These are phyloP conservation scores for Poliocrania exsul DNA, from an alignment of 2,797 vertebrate species.

Conservation along the genomic window DNA sequence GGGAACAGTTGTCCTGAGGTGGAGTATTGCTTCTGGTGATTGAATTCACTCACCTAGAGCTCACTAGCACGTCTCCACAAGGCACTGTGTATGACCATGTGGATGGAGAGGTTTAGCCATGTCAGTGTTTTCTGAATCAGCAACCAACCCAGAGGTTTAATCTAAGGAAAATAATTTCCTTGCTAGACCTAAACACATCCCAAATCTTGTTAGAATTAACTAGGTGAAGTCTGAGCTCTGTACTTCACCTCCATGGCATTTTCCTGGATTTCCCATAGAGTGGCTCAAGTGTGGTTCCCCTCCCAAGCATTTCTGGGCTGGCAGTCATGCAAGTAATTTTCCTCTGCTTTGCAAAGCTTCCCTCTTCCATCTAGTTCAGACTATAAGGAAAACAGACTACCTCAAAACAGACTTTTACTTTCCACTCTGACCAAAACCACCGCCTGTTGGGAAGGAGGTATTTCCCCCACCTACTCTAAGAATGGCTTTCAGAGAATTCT, in stretches of 20 bases:
- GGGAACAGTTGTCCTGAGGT: background rate
- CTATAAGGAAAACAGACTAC: conserved; percentile 2
- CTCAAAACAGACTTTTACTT: conserved; percentile 23
- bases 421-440: background rate
- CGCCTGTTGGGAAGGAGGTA: background rate
- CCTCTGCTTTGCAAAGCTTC: background rate
- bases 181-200: background rate
- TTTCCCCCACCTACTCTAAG: background rate
- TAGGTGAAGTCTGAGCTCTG: conserved; percentile 11
- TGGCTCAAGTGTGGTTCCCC: background rate
- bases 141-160: background rate
- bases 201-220: conserved; percentile 18
- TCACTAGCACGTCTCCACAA: background rate
- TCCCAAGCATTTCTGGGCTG: background rate
- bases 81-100: background rate
- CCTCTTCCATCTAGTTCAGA: background rate
- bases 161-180: conserved; percentile 6
- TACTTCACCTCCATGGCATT: background rate
- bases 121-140: conserved; percentile 12
- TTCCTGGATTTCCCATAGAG: background rate
- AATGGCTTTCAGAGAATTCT: background rate
- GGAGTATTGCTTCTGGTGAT: background rate
- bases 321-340: background rate
- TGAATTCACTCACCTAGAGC: background rate
- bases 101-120: background rate